Base-by-base conservation (phyloP, 1,140 invertebrate genomes). In the Euwallacea similis region DNA sequence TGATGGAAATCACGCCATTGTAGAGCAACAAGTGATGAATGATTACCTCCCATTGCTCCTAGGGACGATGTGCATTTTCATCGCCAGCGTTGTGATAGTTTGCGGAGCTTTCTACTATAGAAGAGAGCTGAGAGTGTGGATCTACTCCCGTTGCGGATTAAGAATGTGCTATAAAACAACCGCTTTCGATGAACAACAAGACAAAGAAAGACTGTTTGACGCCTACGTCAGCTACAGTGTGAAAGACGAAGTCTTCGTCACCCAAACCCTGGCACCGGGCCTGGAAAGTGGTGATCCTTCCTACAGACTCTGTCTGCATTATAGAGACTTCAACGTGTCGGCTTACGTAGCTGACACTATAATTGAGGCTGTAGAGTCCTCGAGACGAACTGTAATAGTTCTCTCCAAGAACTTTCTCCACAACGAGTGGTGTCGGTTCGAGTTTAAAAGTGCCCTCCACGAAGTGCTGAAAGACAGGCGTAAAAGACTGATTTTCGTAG, bases 361-460 rank as follows among this genome's bases (percentile, higher is more conserved):
- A 54, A 89, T 93, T 66, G 93, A 96, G 80, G 94, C 94, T 0
- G 93, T 95, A 2, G 93, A 96, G 78, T 92, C 92, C 41, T 95
- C 93, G 13, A 88, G 93, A 73, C 87, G 95, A 76, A 96, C 95
- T 11, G 93, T 98, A 55, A 87, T 98, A 74, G 90, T 98, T 42
- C 81, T 98, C 41, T 95, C 94, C 2, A 94, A 94, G 81, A 95
- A 95, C 84, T 98, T 97, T 83, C 87, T 98, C 15, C 90, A 94
- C 81, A 94, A 93, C 82, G 94, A 97, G 83, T 98, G 95, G 95
- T 91, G 93, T 75, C 87, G 94, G 64, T 95, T 95, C 79, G 95
- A 97, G 83, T 95, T 97, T 81, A 95, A 95, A 83, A 90, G 90
- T 59, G 94, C 95, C 1, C 86, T 97, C n/a, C 91, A 94, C 79